These are phyloP conservation scores for Xenentodon cancila DNA, from an alignment of 2,797 vertebrate species.

Conservation along the genomic window DNA sequence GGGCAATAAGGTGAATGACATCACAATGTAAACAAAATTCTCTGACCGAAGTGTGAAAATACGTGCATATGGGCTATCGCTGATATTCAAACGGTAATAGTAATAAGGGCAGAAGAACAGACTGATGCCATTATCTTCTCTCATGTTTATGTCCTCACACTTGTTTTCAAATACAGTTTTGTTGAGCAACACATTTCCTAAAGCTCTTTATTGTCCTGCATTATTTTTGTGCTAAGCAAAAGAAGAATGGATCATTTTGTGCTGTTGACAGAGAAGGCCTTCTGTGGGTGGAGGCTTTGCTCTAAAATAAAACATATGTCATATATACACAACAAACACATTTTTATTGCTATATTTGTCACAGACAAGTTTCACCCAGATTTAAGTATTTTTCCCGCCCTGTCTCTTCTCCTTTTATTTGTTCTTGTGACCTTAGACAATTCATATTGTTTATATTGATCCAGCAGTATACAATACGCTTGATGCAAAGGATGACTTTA, in stretches of 20 bases:
- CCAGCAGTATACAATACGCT: no score
- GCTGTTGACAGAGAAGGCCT: constrained; percentile 10
- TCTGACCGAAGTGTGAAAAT: constrained; percentile 22
- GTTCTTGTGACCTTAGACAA: constrained; percentile 4
- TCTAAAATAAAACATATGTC: background rate
- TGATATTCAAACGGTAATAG: background rate
- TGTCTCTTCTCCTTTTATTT: background rate
- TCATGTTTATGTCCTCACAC: constrained; percentile 21
- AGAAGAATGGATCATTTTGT: constrained; percentile 12
- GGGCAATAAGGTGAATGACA: constrained; percentile 48
- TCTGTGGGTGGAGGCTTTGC: constrained; percentile 4
- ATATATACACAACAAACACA: background rate
- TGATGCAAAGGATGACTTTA: constrained; percentile 12
- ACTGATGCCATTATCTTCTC: constrained; percentile 7
- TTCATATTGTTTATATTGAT: constrained; percentile 14
- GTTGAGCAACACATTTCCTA: constrained; percentile 12
- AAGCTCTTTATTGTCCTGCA: constrained; percentile 13
- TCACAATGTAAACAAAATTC: constrained; percentile 50
- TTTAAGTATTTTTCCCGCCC: background rate
- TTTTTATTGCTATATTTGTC: constrained; percentile 1
- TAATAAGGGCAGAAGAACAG: constrained; percentile 8
- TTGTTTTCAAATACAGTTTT: constrained; percentile 11
- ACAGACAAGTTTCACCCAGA: background rate
- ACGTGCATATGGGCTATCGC: constrained; percentile 16
- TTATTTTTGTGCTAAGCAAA: constrained; percentile 24